Conservation (phyloP, 2,888 invertebrate species). For the Gisinianus flammeolus region DNA sequence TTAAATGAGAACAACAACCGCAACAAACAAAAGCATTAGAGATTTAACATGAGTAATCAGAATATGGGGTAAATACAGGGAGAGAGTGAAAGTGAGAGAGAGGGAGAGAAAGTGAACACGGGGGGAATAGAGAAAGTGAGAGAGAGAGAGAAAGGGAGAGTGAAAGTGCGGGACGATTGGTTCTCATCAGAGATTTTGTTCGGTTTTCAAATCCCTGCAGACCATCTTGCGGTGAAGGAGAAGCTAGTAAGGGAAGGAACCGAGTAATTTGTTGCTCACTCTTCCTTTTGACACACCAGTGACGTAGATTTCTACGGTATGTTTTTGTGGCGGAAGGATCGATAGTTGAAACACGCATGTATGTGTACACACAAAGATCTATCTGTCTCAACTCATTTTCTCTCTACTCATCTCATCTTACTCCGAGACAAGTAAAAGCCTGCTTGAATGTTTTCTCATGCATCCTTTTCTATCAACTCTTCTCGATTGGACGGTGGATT, state of each 20-base stretch:
- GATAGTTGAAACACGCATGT: not conserved
- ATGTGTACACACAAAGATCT: not conserved
- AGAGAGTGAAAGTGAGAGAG: no score
- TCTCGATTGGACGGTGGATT: not conserved
- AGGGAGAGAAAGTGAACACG: no score
- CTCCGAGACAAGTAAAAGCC: no score
- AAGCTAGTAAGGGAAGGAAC: not conserved
- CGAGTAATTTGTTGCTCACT: constrained; percentile 32
- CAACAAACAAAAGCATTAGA: no score
- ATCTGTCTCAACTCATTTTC: not conserved
- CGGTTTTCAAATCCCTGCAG: constrained; percentile 9
- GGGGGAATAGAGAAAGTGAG: no score
- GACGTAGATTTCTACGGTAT: not conserved
- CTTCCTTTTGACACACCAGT: constrained; percentile 1
- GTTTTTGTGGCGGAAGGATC: not conserved
- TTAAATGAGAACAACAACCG: no score
- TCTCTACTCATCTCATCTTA: constrained; percentile 9
- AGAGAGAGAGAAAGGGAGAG: not conserved
- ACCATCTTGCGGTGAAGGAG: constrained; percentile 36
- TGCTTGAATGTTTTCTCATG: no score
- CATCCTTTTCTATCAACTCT: constrained; percentile 13
- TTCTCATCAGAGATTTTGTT: not conserved
- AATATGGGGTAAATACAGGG: no score
- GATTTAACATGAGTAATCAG: no score
- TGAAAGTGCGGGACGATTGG: not conserved